A percentile compares a stretch with the other conserved stretches of the same genome.
phyloP scores from a whole-genome alignment of 2,797 vertebrate species.

The Numenius phaeopus region DNA sequence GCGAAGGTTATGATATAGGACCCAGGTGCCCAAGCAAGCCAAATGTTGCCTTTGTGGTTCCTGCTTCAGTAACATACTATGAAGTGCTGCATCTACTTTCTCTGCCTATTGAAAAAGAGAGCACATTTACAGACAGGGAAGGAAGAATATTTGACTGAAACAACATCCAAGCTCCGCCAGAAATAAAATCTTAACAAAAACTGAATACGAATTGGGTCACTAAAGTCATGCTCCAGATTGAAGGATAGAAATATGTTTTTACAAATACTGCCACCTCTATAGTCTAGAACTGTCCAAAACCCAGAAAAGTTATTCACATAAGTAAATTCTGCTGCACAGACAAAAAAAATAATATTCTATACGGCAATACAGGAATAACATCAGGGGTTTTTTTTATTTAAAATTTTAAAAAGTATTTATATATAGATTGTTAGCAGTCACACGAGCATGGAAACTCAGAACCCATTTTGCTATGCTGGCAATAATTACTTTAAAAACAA shows the following conservation, averaged over 20 bases:
- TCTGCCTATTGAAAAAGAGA: constrained; percentile 85
- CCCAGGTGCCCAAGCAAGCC: constrained; percentile 97
- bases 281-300: not conserved
- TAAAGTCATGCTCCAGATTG: not conserved
- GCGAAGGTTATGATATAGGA: constrained; percentile 96
- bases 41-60: constrained; percentile 97
- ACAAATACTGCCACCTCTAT: not conserved
- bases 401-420: not conserved
- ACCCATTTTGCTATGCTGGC: not conserved
- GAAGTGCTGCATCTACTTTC: constrained; percentile 96
- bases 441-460: not conserved
- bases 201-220: not conserved
- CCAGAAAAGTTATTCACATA: not conserved
- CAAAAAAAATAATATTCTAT: not conserved
- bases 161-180: not conserved
- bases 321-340: not conserved
- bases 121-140: not conserved
- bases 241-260: not conserved
- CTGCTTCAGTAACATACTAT: constrained; percentile 95
- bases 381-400: accelerated
- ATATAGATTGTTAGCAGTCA: not conserved
- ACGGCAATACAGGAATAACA: not conserved
- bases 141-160: not conserved
- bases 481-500: not conserved
- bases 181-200: not conserved